Evolutionary conservation across 2,797 vertebrate species (phyloP).

Genomic region (Coreius guichenoti): DNA sequence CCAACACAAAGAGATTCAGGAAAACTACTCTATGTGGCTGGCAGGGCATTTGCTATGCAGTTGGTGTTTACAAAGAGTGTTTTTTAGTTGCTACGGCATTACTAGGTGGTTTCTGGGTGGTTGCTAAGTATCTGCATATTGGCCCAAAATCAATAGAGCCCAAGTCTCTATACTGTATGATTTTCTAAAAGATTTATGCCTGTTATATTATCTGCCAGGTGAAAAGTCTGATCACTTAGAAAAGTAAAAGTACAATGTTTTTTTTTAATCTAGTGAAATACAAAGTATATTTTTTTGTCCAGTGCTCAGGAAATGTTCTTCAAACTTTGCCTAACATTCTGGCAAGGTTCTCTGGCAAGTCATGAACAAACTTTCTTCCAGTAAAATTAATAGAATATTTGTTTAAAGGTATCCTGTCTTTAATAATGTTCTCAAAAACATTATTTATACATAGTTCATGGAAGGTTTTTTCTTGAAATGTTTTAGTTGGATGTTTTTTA

Average conservation of each 20-base stretch:
- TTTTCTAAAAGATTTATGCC: not conserved
- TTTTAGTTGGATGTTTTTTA: not conserved
- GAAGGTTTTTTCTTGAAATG: not conserved
- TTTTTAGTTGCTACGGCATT: not conserved
- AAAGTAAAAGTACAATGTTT: no score
- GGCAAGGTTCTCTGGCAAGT: not conserved
- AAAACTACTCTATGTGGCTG: not conserved
- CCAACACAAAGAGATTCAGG: conserved; percentile 1
- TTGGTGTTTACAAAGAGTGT: not conserved
- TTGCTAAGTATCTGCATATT: not conserved
- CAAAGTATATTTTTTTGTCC: not conserved
- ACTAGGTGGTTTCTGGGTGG: not conserved
- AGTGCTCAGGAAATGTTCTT: not conserved
- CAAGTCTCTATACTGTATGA: no score
- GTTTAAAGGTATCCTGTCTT: no score
- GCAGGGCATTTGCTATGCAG: not conserved
- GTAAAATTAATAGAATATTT: not conserved
- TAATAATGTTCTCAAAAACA: not conserved
- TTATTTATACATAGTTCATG: not conserved
- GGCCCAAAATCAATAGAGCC: not conserved
- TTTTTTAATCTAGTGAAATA: not conserved
- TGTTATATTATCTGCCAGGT: no score
- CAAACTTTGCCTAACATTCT: no score
- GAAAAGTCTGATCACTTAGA: no score
- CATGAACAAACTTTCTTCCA: not conserved